Evolutionary conservation across 1,140 invertebrate species (phyloP).

Genomic region (Camponotus floridanus): DNA sequence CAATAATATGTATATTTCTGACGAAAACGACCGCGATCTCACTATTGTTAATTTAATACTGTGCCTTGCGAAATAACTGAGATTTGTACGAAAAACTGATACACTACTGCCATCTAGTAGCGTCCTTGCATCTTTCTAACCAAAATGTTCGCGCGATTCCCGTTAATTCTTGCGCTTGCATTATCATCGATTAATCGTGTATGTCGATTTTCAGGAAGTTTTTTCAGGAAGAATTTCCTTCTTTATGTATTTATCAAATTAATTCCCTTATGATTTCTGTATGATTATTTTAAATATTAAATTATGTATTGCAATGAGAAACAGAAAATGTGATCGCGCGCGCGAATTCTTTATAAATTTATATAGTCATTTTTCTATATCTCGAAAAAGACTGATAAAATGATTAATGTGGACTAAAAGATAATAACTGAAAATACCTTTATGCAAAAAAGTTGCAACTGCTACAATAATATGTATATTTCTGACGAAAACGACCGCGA

Average conservation of each 20-base stretch:
- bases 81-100: no score
- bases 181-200: not conserved
- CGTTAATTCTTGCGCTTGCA: not conserved
- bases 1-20: no score
- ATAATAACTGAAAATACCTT: no score
- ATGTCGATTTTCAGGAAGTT: not conserved
- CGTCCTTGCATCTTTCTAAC: slow-evolving; percentile 34
- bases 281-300: not conserved
- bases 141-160: slow-evolving; percentile 22
- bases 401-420: no score
- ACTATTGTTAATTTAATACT: no score
- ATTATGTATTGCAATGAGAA: not conserved
- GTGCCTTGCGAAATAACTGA: no score
- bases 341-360: not conserved
- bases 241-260: not conserved
- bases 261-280: not conserved
- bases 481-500: no score
- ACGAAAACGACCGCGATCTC: no score
- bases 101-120: no score
- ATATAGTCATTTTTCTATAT: not conserved
- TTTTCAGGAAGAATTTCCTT: not conserved
- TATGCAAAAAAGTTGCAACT: no score
- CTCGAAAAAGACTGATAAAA: not conserved
- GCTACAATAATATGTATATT: no score
- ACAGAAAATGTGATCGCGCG: not conserved